Evolutionary conservation across 2,888 invertebrate species (phyloP), one percentile per base, ranked within the genome.

Genomic region (Antitype chi): DNA sequence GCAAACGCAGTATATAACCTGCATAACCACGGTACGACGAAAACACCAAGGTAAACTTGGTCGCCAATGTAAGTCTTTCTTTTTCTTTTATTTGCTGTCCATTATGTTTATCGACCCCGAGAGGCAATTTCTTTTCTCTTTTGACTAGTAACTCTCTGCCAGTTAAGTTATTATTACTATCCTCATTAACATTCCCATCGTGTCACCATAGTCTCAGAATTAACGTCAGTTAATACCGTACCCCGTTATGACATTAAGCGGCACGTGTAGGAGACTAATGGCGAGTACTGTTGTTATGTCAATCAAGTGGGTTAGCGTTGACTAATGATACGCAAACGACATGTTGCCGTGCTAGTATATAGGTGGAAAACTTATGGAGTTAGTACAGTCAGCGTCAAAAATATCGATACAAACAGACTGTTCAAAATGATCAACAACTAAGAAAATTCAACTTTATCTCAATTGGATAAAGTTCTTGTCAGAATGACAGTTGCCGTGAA

Each of bases 211-310:
- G 0, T 17, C 28, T 38, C 28, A 20, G 43, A 55, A 63, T 76
- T 70, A 68, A 49, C 17, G 13, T 49, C 57, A 43, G 57, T 59
- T 75, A 78, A 74, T 83, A 77, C 63, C 28, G 11, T 32, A 49
- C 70, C 57, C 84, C 86, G 88, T 84, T 86, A 88, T 73, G 60
- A 72, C 72, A 73, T 66, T 59, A 77, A 79, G 60, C 76, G 60
- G 63, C 62, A 63, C 73, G 70, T 64, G 73, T 66, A 38, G 60
- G 49, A 59, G 62, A 53, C 52, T 74, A 74, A 84, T 77, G 76
- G 43, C 71, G 13, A 32, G 60, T 76, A 85, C 79, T 72, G 73
- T 84, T 81, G 73, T 77, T 60, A 76, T 68, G 81, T 64, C 80
- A 66, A 83, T 86, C 76, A 80, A 85, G 74, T 74, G 20, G 74